Conservation (phyloP, 1,140 invertebrate species). For the Capitella teleta region DNA sequence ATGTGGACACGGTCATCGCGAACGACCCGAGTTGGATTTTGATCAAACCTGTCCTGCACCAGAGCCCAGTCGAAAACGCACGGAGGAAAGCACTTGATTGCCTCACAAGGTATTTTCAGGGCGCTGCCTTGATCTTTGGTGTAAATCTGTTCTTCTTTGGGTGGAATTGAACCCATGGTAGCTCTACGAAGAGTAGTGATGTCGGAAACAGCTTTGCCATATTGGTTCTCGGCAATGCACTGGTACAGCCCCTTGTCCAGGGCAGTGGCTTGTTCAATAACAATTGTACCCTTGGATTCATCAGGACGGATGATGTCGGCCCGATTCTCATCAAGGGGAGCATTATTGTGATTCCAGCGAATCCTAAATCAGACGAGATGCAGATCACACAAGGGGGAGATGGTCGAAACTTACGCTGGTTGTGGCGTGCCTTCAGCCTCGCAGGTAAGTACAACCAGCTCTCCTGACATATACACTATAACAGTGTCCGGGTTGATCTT, state of each 20-base stretch:
- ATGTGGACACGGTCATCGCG: background rate
- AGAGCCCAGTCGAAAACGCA: background rate
- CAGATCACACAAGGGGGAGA: too few species aligned
- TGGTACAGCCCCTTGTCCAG: slow-evolving; percentile 9
- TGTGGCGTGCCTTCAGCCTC: too few species aligned
- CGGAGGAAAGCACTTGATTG: background rate
- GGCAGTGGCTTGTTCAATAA: too few species aligned
- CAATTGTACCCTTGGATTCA: too few species aligned
- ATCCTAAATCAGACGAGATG: too few species aligned
- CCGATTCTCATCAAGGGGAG: too few species aligned
- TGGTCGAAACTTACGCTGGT: too few species aligned
- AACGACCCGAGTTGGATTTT: background rate
- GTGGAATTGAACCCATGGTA: background rate
- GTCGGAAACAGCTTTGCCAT: slow-evolving; percentile 6
- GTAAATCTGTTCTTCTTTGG: background rate
- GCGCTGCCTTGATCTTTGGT: background rate
- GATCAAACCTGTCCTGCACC: background rate
- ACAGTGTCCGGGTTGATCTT: too few species aligned
- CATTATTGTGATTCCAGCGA: too few species aligned
- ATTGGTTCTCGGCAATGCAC: slow-evolving; percentile 9
- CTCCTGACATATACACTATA: too few species aligned
- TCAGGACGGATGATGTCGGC: too few species aligned
- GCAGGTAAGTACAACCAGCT: too few species aligned
- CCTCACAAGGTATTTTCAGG: background rate
- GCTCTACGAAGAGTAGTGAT: background rate